Evolutionary conservation across 2,888 invertebrate genomes (phyloP).

Genomic region (Taphrorychus bicolor): DNA sequence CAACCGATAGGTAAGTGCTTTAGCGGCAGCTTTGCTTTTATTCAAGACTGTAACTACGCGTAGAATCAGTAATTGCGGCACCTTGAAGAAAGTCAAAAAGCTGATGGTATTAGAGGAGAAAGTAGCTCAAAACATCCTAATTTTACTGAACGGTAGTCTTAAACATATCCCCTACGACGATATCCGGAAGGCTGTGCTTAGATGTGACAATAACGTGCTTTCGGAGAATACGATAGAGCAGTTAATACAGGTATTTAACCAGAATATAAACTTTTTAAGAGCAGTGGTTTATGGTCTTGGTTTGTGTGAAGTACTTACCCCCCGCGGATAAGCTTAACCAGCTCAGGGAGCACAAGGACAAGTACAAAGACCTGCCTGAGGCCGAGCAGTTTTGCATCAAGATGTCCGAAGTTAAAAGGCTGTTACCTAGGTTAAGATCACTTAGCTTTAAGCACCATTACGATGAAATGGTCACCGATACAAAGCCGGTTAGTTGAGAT

Average conservation of each 20-base stretch:
- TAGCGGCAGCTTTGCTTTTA: neutral
- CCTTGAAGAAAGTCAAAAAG: constrained; percentile 88
- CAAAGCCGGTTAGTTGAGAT: constrained; percentile 79
- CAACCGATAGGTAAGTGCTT: constrained; percentile 71
- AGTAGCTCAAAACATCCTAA: constrained; percentile 90
- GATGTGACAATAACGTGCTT: constrained; percentile 86
- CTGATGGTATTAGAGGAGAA: constrained; percentile 92
- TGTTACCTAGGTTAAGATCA: constrained; percentile 86
- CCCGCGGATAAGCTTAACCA: constrained; percentile 88
- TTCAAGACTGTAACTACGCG: constrained; percentile 26
- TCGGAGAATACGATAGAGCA: constrained; percentile 89
- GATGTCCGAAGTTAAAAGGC: constrained; percentile 86
- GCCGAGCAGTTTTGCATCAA: constrained; percentile 95
- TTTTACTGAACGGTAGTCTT: constrained; percentile 82
- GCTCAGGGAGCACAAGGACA: constrained; percentile 79
- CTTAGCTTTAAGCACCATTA: constrained; percentile 90
- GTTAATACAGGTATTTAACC: constrained; percentile 70
- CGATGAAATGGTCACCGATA: constrained; percentile 83
- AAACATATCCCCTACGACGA: constrained; percentile 85
- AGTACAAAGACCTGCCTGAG: constrained; percentile 83
- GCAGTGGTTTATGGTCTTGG: neutral
- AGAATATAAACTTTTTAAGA: neutral
- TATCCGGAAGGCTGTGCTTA: constrained; percentile 81
- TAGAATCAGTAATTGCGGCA: constrained; percentile 63
- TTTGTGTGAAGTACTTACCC: constrained; percentile 78